These are phyloP conservation scores for Trissolcus brochymenae DNA, from an alignment of 2,888 invertebrate genomes.

Conservation along the genomic window DNA sequence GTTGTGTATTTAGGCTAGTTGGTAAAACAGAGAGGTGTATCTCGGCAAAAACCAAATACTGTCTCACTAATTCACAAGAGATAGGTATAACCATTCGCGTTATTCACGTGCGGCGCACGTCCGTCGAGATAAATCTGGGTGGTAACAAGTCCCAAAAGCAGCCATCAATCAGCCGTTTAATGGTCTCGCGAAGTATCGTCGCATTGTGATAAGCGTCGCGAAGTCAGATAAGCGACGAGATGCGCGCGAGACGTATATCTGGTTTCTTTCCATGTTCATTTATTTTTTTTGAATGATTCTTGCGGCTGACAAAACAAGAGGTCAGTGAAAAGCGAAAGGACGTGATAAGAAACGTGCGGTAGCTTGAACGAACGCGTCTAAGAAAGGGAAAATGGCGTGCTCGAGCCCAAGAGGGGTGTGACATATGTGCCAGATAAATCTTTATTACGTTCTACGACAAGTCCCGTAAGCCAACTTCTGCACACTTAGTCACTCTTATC, in stretches of 20 bases:
- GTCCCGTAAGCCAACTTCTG: slow-evolving; percentile 58
- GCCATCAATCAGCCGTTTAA: slow-evolving; percentile 41
- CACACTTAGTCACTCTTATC: slow-evolving; percentile 59
- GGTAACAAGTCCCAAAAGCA: slow-evolving; percentile 35
- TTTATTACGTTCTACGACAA: slow-evolving; percentile 59
- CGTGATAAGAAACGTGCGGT: slow-evolving; percentile 34
- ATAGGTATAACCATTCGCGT: background rate
- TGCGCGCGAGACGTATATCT: slow-evolving; percentile 22
- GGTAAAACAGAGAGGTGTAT: slow-evolving; percentile 18
- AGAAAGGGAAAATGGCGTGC: slow-evolving; percentile 56
- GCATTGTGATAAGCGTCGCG: slow-evolving; percentile 28
- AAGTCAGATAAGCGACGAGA: slow-evolving; percentile 15
- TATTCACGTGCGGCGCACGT: background rate
- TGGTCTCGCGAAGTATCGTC: slow-evolving; percentile 28
- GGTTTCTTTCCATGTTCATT: slow-evolving; percentile 31
- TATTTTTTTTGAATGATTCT: slow-evolving; percentile 40
- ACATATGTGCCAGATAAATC: slow-evolving; percentile 58
- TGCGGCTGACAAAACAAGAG: slow-evolving; percentile 35
- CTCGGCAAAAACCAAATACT: background rate
- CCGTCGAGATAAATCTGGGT: background rate
- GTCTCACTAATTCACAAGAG: background rate
- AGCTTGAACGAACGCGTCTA: slow-evolving; percentile 33
- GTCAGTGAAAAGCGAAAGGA: slow-evolving; percentile 40
- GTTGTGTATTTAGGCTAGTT: slow-evolving; percentile 19
- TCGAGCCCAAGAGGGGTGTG: slow-evolving; percentile 44